phyloP scores from a whole-genome alignment of 2,888 invertebrate genomes.

The Patella ulyssiponensis region DNA sequence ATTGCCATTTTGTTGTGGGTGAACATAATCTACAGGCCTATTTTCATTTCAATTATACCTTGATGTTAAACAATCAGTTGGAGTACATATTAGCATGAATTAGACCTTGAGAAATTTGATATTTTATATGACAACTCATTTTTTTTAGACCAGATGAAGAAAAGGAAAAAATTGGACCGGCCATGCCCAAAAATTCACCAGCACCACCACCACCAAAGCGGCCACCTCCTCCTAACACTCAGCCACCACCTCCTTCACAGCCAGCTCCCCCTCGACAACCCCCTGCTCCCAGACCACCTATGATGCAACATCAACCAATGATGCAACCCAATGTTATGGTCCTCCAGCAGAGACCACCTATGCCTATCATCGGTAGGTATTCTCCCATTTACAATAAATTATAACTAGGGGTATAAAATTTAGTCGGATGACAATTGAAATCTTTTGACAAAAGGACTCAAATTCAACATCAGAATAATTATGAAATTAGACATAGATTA shows the following conservation, averaged over 20 bases:
- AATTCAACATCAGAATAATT: background rate
- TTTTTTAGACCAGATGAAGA: constrained; percentile 85
- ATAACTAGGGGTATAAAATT: no score
- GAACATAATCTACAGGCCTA: no score
- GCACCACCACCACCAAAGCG: constrained; percentile 40
- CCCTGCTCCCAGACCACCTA: constrained; percentile 46
- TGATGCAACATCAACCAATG: constrained; percentile 58
- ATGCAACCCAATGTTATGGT: constrained; percentile 56
- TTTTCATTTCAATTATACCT: no score
- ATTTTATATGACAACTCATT: background rate
- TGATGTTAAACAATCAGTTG: no score
- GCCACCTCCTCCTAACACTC: constrained; percentile 44
- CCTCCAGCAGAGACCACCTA: constrained; percentile 60
- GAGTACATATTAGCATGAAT: no score
- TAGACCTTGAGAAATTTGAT: no score
- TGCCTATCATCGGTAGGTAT: constrained; percentile 53
- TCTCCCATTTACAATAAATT: background rate
- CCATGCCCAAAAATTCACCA: constrained; percentile 57
- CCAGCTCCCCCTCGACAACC: constrained; percentile 64
- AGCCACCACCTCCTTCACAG: constrained; percentile 49
- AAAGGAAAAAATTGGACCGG: constrained; percentile 96
- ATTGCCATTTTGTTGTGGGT: no score
- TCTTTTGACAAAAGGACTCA: no score
- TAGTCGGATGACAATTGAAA: no score
- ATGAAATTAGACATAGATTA: background rate